These are phyloP conservation scores for Xenopus laevis DNA, from an alignment of 2,113 vertebrate species.

Conservation along the genomic window DNA sequence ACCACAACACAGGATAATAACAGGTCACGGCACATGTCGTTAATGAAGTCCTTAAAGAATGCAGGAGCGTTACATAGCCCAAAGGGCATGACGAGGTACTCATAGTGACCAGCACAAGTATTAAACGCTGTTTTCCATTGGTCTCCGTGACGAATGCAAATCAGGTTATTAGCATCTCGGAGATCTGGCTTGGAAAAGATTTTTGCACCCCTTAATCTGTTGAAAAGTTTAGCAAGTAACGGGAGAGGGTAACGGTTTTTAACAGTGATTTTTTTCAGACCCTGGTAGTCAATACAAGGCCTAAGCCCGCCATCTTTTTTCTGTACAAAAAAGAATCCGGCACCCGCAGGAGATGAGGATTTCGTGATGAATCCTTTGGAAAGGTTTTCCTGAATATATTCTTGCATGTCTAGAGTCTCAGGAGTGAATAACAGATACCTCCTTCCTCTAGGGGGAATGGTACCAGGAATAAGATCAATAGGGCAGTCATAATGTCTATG, in stretches of 20 bases:
- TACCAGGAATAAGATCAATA: background rate
- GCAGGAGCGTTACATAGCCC: background rate
- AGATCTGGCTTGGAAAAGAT: background rate
- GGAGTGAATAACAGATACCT: background rate
- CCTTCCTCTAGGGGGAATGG: background rate
- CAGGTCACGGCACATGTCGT: background rate
- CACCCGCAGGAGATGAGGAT: background rate
- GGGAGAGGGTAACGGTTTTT: background rate
- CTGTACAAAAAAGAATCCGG: background rate
- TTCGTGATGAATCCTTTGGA: too few relatives aligned
- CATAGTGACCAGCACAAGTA: background rate
- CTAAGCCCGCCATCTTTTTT: background rate
- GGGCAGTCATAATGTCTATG: background rate
- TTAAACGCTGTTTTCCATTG: background rate
- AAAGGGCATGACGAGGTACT: background rate
- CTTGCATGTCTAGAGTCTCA: background rate
- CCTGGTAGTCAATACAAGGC: background rate
- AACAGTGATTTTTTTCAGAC: background rate
- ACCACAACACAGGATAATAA: background rate
- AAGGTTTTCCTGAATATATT: background rate
- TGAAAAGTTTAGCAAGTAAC: background rate
- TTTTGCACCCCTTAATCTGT: background rate
- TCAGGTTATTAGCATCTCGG: too few relatives aligned
- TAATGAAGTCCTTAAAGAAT: background rate
- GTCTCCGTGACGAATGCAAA: too few relatives aligned